Evolutionary conservation across 1,140 invertebrate species (phyloP).

Genomic region (Wasmannia auropunctata): DNA sequence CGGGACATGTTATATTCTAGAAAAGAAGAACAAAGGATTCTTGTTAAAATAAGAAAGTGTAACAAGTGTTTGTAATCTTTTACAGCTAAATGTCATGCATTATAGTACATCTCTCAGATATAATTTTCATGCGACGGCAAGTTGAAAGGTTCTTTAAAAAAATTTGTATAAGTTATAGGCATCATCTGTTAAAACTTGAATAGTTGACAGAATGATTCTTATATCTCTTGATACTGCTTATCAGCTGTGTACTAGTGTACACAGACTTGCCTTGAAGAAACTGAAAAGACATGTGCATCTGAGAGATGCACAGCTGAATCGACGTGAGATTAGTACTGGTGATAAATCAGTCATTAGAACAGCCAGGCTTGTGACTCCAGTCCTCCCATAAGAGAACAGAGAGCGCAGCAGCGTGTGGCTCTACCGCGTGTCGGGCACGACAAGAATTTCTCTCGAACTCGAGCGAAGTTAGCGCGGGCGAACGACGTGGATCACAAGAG

Average conservation of each 20-base stretch:
- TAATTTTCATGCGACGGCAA: neutral
- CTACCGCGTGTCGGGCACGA: neutral
- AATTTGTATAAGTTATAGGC: neutral
- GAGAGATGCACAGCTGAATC: neutral
- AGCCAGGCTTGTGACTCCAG: neutral
- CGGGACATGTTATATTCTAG: constrained; percentile 88
- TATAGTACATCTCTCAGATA: neutral
- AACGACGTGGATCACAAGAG: neutral
- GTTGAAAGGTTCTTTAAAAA: neutral
- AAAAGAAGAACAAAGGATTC: constrained; percentile 64
- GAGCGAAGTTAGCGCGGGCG: neutral
- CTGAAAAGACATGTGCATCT: neutral
- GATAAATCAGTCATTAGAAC: neutral
- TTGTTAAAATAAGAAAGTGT: constrained; percentile 23
- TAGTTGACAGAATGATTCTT: neutral
- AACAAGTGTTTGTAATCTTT: neutral
- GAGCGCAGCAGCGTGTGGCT: neutral
- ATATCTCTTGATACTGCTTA: neutral
- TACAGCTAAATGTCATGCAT: neutral
- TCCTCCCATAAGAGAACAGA: neutral
- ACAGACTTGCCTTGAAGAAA: neutral
- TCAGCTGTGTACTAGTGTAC: neutral
- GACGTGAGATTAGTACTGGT: neutral
- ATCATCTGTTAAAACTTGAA: neutral
- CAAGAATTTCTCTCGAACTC: neutral